Conservation (phyloP, 2,888 invertebrate genomes). For the Odontothrips loti region DNA sequence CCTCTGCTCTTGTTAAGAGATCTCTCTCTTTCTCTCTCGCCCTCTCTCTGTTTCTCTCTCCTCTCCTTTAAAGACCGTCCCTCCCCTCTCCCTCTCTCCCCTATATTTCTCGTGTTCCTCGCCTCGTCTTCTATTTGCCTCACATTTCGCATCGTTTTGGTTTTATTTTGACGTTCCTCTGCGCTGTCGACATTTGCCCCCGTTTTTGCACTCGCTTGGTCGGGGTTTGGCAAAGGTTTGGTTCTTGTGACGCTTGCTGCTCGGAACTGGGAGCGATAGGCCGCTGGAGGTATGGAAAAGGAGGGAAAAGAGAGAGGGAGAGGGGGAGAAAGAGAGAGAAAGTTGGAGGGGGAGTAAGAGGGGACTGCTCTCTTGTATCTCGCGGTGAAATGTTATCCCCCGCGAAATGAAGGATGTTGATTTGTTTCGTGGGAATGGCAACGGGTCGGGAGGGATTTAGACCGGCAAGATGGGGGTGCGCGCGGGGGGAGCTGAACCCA, state of each 20-base stretch:
- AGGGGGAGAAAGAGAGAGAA: not conserved
- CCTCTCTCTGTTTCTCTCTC: not conserved
- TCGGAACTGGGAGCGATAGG: too few species aligned
- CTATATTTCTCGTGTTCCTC: not conserved
- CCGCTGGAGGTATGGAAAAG: too few species aligned
- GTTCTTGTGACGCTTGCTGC: too few species aligned
- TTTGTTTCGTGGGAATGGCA: conserved; percentile 24
- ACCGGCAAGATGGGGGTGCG: not conserved
- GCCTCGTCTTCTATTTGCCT: not conserved
- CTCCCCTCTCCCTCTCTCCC: too few species aligned
- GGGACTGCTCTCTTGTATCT: not conserved
- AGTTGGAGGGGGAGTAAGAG: not conserved
- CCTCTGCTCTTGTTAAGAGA: not conserved
- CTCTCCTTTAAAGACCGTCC: not conserved
- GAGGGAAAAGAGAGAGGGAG: not conserved
- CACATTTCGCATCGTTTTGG: too few species aligned
- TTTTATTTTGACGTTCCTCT: too few species aligned
- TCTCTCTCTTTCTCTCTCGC: not conserved
- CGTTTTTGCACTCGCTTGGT: too few species aligned
- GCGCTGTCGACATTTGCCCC: too few species aligned
- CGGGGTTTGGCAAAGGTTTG: too few species aligned
- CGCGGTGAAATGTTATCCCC: conserved; percentile 11
- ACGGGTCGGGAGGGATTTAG: conserved; percentile 31
- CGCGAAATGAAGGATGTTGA: conserved; percentile 12
- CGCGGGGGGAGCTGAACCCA: not conserved